These are phyloP conservation scores for Caenorhabditis japonica DNA, from an alignment of 2,888 invertebrate genomes.

Conservation along the genomic window DNA sequence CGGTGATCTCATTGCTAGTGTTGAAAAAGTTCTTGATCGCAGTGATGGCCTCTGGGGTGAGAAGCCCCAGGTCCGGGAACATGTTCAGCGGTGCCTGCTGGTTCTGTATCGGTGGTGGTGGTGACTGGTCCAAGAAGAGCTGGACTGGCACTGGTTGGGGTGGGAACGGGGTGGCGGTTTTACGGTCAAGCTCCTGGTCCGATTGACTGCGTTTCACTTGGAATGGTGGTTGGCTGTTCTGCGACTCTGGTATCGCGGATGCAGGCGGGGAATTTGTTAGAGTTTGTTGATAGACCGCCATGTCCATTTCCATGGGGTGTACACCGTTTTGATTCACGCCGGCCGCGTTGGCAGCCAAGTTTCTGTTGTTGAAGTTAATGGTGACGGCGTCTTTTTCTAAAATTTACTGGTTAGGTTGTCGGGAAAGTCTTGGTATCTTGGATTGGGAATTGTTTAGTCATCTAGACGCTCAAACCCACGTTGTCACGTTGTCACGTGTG, in stretches of 20 bases:
- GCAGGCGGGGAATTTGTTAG: slow-evolving; percentile 28
- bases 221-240: slow-evolving; percentile 36
- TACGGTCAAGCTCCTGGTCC: slow-evolving; percentile 32
- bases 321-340: neutral
- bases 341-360: slow-evolving; percentile 1
- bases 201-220: slow-evolving; percentile 53
- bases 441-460: slow-evolving; percentile 14
- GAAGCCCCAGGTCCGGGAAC: neutral
- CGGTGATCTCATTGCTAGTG: neutral
- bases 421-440: no score
- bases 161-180: slow-evolving; percentile 7
- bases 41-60: slow-evolving; percentile 30
- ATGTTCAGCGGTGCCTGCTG: neutral
- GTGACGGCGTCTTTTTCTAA: slow-evolving; percentile 31
- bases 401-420: neutral
- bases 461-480: no score
- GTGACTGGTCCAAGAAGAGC: slow-evolving; percentile 36
- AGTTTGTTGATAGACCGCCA: slow-evolving; percentile 11
- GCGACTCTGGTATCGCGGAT: slow-evolving; percentile 33
- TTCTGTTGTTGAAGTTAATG: slow-evolving; percentile 27
- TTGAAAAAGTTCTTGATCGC: slow-evolving; percentile 4
- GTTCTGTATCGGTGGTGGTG: slow-evolving; percentile 14
- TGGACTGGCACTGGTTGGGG: slow-evolving; percentile 12
- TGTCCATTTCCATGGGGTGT: slow-evolving; percentile 23
- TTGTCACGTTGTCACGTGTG: no score